phyloP scores from a whole-genome alignment of 2,797 vertebrate genomes.

The Melanogrammus aeglefinus region DNA sequence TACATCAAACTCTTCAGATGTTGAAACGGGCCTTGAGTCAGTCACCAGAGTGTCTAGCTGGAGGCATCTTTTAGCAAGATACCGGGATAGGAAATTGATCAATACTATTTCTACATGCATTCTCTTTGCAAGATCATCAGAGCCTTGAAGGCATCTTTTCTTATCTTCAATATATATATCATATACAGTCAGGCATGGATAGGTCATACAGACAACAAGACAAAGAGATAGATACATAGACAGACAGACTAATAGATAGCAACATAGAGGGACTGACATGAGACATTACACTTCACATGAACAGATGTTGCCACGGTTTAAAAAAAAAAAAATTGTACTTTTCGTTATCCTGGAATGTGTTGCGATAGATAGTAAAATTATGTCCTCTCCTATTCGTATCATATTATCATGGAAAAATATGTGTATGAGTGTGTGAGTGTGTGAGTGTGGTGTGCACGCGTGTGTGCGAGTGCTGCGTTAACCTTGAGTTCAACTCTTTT shows the following conservation, averaged over 20 bases:
- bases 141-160: too few species aligned
- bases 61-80: too few species aligned
- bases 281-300: not conserved
- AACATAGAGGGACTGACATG: not conserved
- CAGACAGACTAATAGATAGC: not conserved
- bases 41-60: too few species aligned
- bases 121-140: too few species aligned
- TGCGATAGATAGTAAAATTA: too few species aligned
- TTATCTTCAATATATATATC: too few species aligned
- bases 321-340: not conserved
- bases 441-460: not conserved
- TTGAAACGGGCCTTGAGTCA: too few species aligned
- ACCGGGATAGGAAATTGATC: too few species aligned
- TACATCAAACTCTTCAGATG: too few species aligned
- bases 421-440: not conserved
- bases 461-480: too few species aligned
- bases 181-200: too few species aligned
- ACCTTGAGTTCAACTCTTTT: not conserved
- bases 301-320: not conserved
- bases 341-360: not conserved
- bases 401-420: slow-evolving; percentile 1
- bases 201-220: not conserved
- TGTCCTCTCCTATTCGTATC: not conserved
- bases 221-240: not conserved
- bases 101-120: too few species aligned